Conservation (phyloP, 2,797 vertebrate genomes). For the Cynodonichthys magdalenae region DNA sequence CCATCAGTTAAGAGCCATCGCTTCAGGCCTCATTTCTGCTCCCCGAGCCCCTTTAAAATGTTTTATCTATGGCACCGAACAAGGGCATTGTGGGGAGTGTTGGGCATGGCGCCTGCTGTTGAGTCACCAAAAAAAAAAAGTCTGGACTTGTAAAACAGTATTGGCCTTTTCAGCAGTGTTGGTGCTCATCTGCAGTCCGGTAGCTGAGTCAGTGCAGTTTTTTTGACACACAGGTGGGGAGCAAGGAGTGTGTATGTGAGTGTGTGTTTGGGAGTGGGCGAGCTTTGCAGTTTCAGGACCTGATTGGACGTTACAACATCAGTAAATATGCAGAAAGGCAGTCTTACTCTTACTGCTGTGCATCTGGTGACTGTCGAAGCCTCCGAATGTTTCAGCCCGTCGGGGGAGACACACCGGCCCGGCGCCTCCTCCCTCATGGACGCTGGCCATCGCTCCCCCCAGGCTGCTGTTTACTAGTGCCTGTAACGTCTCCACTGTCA, state of each 20-base stretch:
- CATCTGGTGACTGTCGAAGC: slow-evolving; percentile 98
- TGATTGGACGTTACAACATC: neutral
- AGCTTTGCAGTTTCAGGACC: slow-evolving; percentile 1
- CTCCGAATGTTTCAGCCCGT: slow-evolving; percentile 95
- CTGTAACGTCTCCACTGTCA: slow-evolving; percentile 92
- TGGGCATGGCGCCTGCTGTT: slow-evolving; percentile 24
- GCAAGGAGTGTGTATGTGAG: no score
- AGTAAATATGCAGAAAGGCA: neutral
- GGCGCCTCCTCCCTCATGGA: slow-evolving; percentile 79
- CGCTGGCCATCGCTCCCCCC: slow-evolving; percentile 78
- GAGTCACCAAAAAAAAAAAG: neutral
- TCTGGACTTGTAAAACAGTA: slow-evolving; percentile 1
- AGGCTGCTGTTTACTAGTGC: slow-evolving; percentile 88
- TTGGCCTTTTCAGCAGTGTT: slow-evolving; percentile 10
- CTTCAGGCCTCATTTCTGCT: slow-evolving; percentile 37
- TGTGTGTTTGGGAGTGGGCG: no score
- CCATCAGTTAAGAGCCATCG: slow-evolving; percentile 38
- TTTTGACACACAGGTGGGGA: slow-evolving; percentile 12
- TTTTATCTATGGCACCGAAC: slow-evolving; percentile 40
- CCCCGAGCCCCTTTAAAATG: slow-evolving; percentile 26
- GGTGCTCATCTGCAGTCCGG: slow-evolving; percentile 18
- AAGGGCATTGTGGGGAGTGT: slow-evolving; percentile 26
- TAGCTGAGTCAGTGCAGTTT: slow-evolving; percentile 2
- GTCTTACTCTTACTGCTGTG: slow-evolving; percentile 88
- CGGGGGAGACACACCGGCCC: slow-evolving; percentile 87